Conservation (phyloP, 2,113 vertebrate genomes). For the Callospermophilus lateralis region DNA sequence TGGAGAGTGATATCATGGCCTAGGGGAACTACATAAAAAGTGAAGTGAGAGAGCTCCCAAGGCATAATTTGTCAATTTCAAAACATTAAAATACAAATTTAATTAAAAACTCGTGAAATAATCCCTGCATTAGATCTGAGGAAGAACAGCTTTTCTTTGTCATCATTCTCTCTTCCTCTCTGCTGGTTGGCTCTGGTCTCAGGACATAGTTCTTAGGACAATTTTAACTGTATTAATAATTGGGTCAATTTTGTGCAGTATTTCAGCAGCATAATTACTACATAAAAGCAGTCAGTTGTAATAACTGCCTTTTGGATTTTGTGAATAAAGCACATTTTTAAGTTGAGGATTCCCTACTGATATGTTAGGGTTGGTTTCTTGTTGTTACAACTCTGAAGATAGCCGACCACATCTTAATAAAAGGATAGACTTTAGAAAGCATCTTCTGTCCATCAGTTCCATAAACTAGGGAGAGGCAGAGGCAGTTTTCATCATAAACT, state of each 20-base stretch:
- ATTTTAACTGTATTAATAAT: conserved; percentile 46
- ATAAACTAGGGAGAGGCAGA: neutral
- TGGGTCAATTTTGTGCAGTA: neutral
- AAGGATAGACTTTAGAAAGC: neutral
- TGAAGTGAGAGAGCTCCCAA: neutral
- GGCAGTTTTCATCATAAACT: neutral
- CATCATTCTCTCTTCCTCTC: neutral
- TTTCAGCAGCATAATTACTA: neutral
- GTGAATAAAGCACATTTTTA: conserved; percentile 28
- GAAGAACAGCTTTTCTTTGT: neutral
- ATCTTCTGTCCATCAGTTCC: neutral
- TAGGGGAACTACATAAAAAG: neutral
- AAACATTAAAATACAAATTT: neutral
- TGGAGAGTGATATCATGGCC: neutral
- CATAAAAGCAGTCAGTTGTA: neutral
- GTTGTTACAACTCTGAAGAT: neutral
- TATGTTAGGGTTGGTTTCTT: neutral
- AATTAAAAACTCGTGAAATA: neutral
- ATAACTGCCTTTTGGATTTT: neutral
- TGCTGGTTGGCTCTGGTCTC: neutral
- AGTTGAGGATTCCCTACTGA: neutral
- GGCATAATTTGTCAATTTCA: neutral
- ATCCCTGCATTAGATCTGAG: neutral
- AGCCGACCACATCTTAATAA: neutral
- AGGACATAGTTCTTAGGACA: neutral